phyloP scores from a whole-genome alignment of 2,113 vertebrate genomes.

The Oncorhynchus nerka region DNA sequence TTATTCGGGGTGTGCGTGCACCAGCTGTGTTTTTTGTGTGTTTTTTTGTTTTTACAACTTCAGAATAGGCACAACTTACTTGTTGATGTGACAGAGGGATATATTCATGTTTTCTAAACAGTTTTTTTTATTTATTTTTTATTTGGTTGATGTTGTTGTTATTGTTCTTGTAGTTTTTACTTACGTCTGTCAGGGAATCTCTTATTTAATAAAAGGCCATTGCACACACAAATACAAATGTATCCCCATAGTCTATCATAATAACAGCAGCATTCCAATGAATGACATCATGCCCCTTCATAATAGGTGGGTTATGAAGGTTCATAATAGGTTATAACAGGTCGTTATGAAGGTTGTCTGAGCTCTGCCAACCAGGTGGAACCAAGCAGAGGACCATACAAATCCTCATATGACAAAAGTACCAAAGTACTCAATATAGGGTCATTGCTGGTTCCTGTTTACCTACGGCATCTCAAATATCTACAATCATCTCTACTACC shows the following conservation, averaged over 20 bases:
- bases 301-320: neutral
- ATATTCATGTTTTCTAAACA: slow-evolving; percentile 33
- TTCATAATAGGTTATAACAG: neutral
- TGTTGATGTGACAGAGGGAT: slow-evolving; percentile 25
- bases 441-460: neutral
- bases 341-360: neutral
- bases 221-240: slow-evolving; percentile 27
- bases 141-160: slow-evolving; percentile 15
- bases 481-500: neutral
- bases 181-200: slow-evolving; percentile 50
- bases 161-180: slow-evolving; percentile 34
- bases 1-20: no score
- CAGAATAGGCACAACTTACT: slow-evolving; percentile 19
- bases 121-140: slow-evolving; percentile 12
- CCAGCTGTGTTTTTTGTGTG: no score
- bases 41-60: neutral
- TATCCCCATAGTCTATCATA: neutral
- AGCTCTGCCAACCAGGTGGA: neutral
- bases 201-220: slow-evolving; percentile 31
- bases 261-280: neutral
- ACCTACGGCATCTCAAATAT: neutral
- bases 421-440: neutral
- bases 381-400: neutral
- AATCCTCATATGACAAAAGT: neutral
- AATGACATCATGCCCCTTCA: neutral